A percentile compares a stretch with the other conserved stretches of the same genome.
phyloP scores from a whole-genome alignment of 2,797 vertebrate genomes.

The Heterohyrax brucei region DNA sequence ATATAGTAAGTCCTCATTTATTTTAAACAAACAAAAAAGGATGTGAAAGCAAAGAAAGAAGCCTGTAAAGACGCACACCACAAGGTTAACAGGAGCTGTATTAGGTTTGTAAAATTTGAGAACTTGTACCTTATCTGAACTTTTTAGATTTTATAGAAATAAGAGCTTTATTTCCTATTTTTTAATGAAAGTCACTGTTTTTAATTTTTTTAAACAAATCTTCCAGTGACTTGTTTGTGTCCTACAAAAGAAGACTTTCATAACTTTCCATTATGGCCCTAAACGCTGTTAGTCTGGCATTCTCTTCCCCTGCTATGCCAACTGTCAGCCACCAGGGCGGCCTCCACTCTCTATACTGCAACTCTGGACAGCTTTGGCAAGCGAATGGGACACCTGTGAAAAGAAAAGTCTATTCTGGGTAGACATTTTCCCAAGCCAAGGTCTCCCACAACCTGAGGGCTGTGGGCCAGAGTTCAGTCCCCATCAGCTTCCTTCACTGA shows the following conservation, averaged over 20 bases:
- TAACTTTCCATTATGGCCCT: neutral
- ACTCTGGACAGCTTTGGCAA: neutral
- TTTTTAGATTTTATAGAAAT: constrained; percentile 15
- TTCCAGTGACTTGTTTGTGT: neutral
- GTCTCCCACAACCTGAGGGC: no score
- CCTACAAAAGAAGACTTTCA: neutral
- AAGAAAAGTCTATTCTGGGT: neutral
- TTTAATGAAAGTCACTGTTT: neutral
- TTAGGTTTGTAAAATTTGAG: neutral
- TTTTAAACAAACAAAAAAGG: neutral
- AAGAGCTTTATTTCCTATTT: neutral
- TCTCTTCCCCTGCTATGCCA: fast-evolving
- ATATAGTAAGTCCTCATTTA: neutral
- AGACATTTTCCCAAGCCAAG: neutral
- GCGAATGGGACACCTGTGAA: no score
- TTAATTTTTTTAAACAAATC: neutral
- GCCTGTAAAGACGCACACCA: neutral
- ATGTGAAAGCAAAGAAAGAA: neutral
- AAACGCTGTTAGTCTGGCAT: no score
- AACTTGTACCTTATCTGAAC: neutral
- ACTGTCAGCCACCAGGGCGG: fast-evolving
- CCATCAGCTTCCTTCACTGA: neutral
- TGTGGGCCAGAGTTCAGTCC: fast-evolving
- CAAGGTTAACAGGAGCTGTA: neutral
- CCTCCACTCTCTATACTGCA: fast-evolving